phyloP scores from a whole-genome alignment of 2,113 vertebrate species.

The Natator depressus region DNA sequence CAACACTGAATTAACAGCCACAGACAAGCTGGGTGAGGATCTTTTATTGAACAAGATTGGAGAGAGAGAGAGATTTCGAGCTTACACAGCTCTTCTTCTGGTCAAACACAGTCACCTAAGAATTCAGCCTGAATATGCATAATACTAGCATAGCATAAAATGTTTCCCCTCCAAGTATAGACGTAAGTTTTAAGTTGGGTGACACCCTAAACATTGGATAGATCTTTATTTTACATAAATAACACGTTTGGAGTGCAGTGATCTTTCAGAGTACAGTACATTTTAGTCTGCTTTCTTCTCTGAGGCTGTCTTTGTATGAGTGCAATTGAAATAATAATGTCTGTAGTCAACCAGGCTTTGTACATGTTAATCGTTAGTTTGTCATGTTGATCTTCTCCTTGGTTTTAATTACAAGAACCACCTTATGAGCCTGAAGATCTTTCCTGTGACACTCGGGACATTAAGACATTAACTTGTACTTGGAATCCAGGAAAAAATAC shows the following conservation, averaged over 20 bases:
- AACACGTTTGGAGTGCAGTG: not conserved
- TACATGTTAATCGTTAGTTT: not conserved
- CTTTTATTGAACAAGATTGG: not conserved
- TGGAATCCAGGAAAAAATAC: conserved; percentile 70
- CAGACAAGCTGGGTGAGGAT: not conserved
- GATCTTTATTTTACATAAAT: not conserved
- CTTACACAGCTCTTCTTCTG: not conserved
- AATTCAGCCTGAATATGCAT: not conserved
- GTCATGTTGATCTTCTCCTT: not conserved
- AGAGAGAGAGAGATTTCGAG: not conserved
- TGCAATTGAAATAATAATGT: not conserved
- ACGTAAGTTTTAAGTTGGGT: not conserved
- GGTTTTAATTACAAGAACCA: conserved; percentile 58
- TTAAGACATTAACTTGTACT: conserved; percentile 71
- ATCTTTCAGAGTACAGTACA: not conserved
- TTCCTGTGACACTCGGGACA: conserved; percentile 78
- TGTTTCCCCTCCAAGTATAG: accelerated
- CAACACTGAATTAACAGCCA: not conserved
- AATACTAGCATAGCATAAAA: not conserved
- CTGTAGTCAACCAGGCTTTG: not conserved
- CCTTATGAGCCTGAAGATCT: conserved; percentile 75
- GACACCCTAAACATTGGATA: not conserved
- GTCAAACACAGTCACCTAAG: not conserved
- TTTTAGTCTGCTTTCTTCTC: not conserved
- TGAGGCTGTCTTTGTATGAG: not conserved